phyloP scores from a whole-genome alignment of 2,113 vertebrate species.

The Patagioenas fasciata region DNA sequence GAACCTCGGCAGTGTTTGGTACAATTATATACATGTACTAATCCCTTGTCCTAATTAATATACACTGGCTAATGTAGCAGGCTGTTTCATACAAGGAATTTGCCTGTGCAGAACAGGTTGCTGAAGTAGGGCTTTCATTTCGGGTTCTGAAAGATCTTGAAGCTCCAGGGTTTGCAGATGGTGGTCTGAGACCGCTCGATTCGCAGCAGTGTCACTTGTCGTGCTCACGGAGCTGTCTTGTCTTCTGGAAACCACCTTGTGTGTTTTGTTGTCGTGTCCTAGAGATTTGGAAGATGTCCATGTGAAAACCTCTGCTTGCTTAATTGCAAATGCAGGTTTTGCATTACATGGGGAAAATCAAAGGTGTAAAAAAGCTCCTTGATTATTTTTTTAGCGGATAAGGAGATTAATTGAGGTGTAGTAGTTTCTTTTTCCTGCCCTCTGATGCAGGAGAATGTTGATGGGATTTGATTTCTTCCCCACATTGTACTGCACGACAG shows the following conservation, averaged over 20 bases:
- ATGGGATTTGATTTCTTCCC: not conserved
- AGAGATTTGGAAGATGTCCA: not conserved
- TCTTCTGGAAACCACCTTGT: not conserved
- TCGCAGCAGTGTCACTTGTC: not conserved
- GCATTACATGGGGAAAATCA: not conserved
- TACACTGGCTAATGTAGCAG: not conserved
- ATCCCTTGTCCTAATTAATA: not conserved
- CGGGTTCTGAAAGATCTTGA: not conserved
- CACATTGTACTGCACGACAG: not conserved
- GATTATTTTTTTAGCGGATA: not conserved
- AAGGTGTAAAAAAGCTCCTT: not conserved
- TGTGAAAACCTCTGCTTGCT: not conserved
- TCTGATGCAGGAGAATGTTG: rapidly evolving
- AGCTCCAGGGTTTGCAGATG: rapidly evolving
- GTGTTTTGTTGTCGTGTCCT: not conserved
- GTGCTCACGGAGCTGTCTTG: rapidly evolving
- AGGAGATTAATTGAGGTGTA: not conserved
- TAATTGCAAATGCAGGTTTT: not conserved
- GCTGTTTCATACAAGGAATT: not conserved
- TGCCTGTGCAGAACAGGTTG: not conserved
- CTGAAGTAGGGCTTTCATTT: not conserved
- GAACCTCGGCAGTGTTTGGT: not conserved
- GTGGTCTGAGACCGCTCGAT: not conserved
- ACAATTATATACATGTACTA: not conserved
- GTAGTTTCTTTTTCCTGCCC: not conserved